phyloP scores from a whole-genome alignment of 2,888 invertebrate species.

The Mycogona germanica region DNA sequence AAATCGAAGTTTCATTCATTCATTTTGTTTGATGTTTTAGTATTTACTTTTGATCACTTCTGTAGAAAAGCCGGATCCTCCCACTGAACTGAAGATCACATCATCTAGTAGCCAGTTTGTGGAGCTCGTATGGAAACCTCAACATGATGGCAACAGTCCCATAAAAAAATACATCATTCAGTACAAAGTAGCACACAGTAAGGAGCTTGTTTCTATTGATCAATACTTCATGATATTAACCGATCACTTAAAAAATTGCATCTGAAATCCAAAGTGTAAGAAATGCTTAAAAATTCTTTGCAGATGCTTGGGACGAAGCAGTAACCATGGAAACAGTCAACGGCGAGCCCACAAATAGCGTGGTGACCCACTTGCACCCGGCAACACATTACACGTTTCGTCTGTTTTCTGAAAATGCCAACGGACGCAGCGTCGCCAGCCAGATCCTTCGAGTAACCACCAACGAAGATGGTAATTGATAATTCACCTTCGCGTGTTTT shows the following conservation, averaged over 20 bases:
- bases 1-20: no score
- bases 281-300: no score
- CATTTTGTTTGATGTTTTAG: no score
- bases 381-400: conserved; percentile 16
- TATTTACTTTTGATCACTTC: no score
- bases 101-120: conserved; percentile 7
- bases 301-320: conserved; percentile 15
- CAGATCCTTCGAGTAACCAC: conserved; percentile 30
- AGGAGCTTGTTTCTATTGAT: no score
- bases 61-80: conserved; percentile 13
- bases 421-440: conserved; percentile 24
- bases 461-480: conserved; percentile 26
- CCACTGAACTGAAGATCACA: not conserved
- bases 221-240: no score
- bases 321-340: conserved; percentile 15
- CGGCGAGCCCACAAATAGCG: conserved; percentile 14
- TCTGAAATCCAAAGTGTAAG: no score
- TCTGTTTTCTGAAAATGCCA: conserved; percentile 8
- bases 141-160: conserved; percentile 14
- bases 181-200: conserved; percentile 16
- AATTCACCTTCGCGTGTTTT: not conserved
- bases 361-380: conserved; percentile 14
- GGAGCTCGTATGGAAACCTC: conserved; percentile 10
- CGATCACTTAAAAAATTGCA: no score
- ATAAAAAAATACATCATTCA: conserved; percentile 19